Evolutionary conservation across 2,888 invertebrate genomes (phyloP), one percentile per base, ranked within the genome.

Genomic region (Torymus tubicola): DNA sequence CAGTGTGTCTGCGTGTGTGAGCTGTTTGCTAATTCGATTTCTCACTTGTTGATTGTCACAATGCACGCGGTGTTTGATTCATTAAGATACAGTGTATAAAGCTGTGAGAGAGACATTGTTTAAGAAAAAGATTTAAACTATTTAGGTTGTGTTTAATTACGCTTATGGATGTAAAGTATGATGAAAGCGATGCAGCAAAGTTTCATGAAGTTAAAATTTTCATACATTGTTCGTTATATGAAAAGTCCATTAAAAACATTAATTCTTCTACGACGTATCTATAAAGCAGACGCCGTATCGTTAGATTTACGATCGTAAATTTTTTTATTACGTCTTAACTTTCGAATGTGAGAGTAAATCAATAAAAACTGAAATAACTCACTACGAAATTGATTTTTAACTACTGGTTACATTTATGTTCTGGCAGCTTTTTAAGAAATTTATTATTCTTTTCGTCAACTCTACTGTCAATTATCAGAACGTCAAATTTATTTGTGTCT

Each of bases 301-400:
- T 42, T 42, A 67, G 52, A 74, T 65, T 74, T 58, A 58, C n/a
- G 53, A 63, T n/a, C 53, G 58, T 63, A 53, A 63, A 63, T 61
- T 53, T 72, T 42, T 61, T 53, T 58, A 12, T 10, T 42, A 50
- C 5, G 24, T 14, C 16, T 64, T 57, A 71, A 74, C 73, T 74
- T 65, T 74, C 65, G 57, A 55, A 50, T 65, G 57, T 74, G 16
- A 74, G n/a, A 74, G 73, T 50, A 14, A 57, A 63, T 72, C 24
- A 8, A 63, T 72, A 55, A 63, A 65, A 65, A 16, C 65, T 3
- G 10, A 14, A 42, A 42, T 42, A 42, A 42, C 42, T 42, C 42
- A 42, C 42, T 42, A 16, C 8, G n/a, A 64, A 64, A 64, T 42
- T 50, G n/a, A 11, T 65, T 18, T 65, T 65, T 50, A 16, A 65